Evolutionary conservation across 2,888 invertebrate species (phyloP), one percentile per base, ranked within the genome.

Genomic region (Arge pagana): DNA sequence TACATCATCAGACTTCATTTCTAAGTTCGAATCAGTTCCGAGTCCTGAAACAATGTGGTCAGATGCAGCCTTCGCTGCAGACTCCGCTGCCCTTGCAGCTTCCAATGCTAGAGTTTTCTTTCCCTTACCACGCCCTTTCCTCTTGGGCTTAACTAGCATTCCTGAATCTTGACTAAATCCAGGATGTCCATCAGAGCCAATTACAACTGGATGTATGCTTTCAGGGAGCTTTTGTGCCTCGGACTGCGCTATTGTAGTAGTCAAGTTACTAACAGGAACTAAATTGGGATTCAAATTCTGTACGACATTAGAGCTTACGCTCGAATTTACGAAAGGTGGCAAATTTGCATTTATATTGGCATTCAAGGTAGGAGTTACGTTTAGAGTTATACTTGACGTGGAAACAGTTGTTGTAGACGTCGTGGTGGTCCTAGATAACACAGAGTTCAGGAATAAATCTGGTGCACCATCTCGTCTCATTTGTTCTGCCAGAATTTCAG

Each of bases 31-130:
- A 36, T 75, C 74, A 3, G 67, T 69, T 37, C 70, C 68, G 4
- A 59, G 50, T 13, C 57, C 54, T 54, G 69, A 65, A 15, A 69
- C 64, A 24, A 69, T 49, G 45, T 67, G 53, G 60, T 79, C 82
- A 49, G 77, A 78, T 37, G 67, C 65, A 7, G 62, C 68, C 41
- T 72, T 73, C 1, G 69, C 82, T 53, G 74, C 83, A 52, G 70
- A 83, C 61, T 78, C 84, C 53, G 77, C 84, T 24, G 78, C 81
- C 63, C 80, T 65, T 6, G 73, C 72, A 3, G 76, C 76, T 45
- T 77, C 77, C 61, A 76, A 42, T 3, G 76, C 77, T 23, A 77
- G 60, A 8, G 76, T 76, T 55, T 76, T 77, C 59, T 77, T 77
- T 24, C 77, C 78, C 55, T 76, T 73, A 51, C 74, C 76, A 15